Evolutionary conservation across 1,140 invertebrate genomes (phyloP).

Genomic region (Scylla paramamosain): DNA sequence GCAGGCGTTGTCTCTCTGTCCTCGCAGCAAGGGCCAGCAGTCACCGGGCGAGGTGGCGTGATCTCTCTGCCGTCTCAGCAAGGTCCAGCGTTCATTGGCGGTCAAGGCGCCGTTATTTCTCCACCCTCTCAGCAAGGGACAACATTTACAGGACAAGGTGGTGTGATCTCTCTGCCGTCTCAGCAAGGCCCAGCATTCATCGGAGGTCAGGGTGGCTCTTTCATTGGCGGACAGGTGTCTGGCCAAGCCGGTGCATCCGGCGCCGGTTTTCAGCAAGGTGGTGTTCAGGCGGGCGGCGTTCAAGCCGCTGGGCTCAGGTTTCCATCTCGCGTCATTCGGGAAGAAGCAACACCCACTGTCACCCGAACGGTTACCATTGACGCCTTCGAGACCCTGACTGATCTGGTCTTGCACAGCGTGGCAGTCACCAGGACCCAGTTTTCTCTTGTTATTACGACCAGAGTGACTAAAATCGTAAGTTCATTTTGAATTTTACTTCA

Average conservation of each 20-base stretch:
- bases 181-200: neutral
- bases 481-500: too few species aligned
- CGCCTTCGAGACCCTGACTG: slow-evolving; percentile 48
- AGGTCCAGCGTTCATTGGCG: too few species aligned
- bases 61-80: too few species aligned
- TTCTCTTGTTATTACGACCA: neutral
- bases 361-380: slow-evolving; percentile 45
- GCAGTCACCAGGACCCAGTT: slow-evolving; percentile 39
- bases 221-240: neutral
- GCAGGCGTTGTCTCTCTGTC: too few species aligned
- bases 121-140: too few species aligned
- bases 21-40: too few species aligned
- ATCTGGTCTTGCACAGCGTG: slow-evolving; percentile 48
- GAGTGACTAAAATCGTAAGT: neutral
- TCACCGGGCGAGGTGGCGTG: too few species aligned
- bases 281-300: neutral
- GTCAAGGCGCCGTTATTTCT: too few species aligned
- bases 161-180: too few species aligned
- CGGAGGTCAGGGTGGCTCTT: neutral
- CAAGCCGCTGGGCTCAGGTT: neutral
- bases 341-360: slow-evolving; percentile 9
- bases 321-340: neutral
- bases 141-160: too few species aligned
- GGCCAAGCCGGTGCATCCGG: neutral
- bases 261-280: neutral